These are phyloP conservation scores for Amazona vittata DNA, from an alignment of 2,113 vertebrate species.

Conservation along the genomic window DNA sequence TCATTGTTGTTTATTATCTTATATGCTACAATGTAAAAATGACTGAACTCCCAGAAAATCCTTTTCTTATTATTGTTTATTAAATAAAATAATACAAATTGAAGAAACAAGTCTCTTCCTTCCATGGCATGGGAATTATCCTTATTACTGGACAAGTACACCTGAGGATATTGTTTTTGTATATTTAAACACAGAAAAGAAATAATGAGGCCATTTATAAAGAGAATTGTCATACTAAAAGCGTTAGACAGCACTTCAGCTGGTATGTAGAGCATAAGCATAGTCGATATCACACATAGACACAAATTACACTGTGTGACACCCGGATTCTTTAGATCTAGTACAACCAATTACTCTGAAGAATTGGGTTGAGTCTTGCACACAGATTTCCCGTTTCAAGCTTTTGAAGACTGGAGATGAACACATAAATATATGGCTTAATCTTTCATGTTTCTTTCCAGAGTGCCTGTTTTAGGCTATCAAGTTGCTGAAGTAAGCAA, in stretches of 20 bases:
- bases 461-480: background rate
- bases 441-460: background rate
- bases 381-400: background rate
- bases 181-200: background rate
- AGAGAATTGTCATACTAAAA: background rate
- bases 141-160: background rate
- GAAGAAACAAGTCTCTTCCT: background rate
- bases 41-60: background rate
- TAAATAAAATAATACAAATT: background rate
- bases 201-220: slow-evolving; percentile 8
- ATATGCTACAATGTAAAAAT: background rate
- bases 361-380: background rate
- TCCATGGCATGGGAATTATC: background rate
- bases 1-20: background rate
- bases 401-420: slow-evolving; percentile 2
- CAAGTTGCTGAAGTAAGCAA: background rate
- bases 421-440: background rate
- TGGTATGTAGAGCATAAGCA: background rate
- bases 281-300: background rate
- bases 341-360: background rate
- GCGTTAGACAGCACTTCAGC: background rate
- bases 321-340: background rate
- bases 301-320: background rate
- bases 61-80: background rate
- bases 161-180: background rate